A percentile compares a stretch with the other conserved stretches of the same genome.
These are phyloP conservation scores for Myathropa florea DNA, from an alignment of 2,888 invertebrate genomes.

Conservation along the genomic window DNA sequence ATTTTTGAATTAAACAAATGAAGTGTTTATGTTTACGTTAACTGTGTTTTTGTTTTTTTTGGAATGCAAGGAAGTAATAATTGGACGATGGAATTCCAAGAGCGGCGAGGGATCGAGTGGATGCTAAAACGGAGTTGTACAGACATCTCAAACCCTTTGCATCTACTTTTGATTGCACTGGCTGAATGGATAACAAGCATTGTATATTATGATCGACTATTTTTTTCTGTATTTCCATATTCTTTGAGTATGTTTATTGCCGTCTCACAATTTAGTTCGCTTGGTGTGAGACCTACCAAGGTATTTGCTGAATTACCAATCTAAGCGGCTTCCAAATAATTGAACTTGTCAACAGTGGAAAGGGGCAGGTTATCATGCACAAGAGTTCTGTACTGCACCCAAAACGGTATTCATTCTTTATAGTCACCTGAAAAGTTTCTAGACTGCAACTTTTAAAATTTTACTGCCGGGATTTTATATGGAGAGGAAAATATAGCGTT, in stretches of 20 bases:
- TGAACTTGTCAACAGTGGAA: constrained; percentile 22
- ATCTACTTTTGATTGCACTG: not conserved
- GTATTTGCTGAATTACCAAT: not conserved
- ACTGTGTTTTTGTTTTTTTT: too few species aligned
- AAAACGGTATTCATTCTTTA: constrained; percentile 42
- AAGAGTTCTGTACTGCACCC: constrained; percentile 22
- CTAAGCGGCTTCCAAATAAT: constrained; percentile 10
- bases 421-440: constrained; percentile 22
- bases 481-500: constrained; percentile 1
- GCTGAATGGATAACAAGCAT: constrained; percentile 11
- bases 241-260: constrained; percentile 10
- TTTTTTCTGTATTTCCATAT: not conserved
- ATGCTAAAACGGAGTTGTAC: not conserved
- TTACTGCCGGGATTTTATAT: constrained; percentile 7
- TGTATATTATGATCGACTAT: constrained; percentile 21
- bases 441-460: constrained; percentile 9
- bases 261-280: not conserved
- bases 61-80: too few species aligned
- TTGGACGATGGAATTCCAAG: too few species aligned
- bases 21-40: too few species aligned
- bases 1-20: too few species aligned
- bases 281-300: not conserved
- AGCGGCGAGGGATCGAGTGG: too few species aligned
- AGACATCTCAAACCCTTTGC: not conserved
- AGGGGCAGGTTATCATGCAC: constrained; percentile 30